A percentile compares a stretch with the other conserved stretches of the same genome.
Conservation (phyloP, 2,113 vertebrate genomes). For the Clupea harengus region DNA sequence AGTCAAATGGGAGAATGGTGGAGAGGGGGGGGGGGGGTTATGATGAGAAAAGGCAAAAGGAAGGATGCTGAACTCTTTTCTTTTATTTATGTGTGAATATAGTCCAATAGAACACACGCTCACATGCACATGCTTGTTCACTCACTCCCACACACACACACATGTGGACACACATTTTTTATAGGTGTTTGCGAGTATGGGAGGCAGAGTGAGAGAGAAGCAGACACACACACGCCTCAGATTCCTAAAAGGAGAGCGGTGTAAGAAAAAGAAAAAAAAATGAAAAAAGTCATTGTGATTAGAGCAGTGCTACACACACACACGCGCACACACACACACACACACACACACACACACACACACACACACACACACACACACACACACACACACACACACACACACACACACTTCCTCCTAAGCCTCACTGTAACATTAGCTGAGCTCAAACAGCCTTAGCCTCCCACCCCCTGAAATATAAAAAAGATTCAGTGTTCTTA, state of each 20-base stretch:
- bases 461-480: not conserved
- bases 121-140: not conserved
- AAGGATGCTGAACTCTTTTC: not conserved
- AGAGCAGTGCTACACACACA: not conserved
- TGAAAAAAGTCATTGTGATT: no score
- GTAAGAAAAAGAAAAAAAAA: no score
- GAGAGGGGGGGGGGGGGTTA: no score
- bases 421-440: not conserved
- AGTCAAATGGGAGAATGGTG: not conserved
- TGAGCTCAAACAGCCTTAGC: not conserved
- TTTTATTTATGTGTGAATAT: not conserved
- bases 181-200: no score
- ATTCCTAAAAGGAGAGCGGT: no score
- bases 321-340: not conserved
- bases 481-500: not conserved
- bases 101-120: not conserved
- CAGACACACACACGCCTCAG: no score
- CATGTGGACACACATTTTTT: not conserved
- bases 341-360: not conserved
- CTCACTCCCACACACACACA: not conserved
- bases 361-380: not conserved
- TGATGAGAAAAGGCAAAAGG: not conserved
- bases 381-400: not conserved
- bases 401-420: not conserved
- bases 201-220: no score